phyloP scores from a whole-genome alignment of 2,888 invertebrate genomes.

The Ommatoiulus sabulosus region DNA sequence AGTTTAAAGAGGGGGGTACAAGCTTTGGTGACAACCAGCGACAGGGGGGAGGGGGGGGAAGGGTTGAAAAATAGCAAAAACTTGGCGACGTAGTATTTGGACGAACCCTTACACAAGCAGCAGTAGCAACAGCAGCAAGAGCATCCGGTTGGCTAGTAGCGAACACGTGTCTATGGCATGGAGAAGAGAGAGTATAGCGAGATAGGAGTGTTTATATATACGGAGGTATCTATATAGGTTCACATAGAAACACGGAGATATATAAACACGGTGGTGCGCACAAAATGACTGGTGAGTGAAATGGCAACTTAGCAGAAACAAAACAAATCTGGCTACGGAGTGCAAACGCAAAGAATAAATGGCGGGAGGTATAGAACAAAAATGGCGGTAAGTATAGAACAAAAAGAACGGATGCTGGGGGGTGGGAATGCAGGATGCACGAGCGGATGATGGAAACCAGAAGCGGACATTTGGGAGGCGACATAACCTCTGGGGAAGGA shows the following conservation, averaged over 20 bases:
- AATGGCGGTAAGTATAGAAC: background rate
- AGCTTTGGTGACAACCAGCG: too few relatives aligned
- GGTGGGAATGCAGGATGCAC: background rate
- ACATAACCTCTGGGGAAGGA: background rate
- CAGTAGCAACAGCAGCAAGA: background rate
- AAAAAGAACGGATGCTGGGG: background rate
- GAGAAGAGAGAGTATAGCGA: conserved; percentile 4
- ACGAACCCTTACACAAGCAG: too few relatives aligned
- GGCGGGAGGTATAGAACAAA: background rate
- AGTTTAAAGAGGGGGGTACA: too few relatives aligned
- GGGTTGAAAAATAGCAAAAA: too few relatives aligned
- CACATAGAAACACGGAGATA: background rate
- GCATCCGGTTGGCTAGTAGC: background rate
- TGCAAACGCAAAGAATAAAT: conserved; percentile 2
- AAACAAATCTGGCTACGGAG: conserved; percentile 16
- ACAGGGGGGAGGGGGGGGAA: too few relatives aligned
- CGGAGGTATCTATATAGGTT: background rate
- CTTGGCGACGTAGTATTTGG: too few relatives aligned
- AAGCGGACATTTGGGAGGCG: background rate
- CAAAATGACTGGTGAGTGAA: conserved; percentile 52
- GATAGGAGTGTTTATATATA: conserved; percentile 3
- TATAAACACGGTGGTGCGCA: conserved; percentile 47
- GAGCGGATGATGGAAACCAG: background rate
- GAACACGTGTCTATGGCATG: background rate
- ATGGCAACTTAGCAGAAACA: conserved; percentile 17